phyloP scores from a whole-genome alignment of 2,888 invertebrate genomes.

The Spatulosminthurus flaviceps region DNA sequence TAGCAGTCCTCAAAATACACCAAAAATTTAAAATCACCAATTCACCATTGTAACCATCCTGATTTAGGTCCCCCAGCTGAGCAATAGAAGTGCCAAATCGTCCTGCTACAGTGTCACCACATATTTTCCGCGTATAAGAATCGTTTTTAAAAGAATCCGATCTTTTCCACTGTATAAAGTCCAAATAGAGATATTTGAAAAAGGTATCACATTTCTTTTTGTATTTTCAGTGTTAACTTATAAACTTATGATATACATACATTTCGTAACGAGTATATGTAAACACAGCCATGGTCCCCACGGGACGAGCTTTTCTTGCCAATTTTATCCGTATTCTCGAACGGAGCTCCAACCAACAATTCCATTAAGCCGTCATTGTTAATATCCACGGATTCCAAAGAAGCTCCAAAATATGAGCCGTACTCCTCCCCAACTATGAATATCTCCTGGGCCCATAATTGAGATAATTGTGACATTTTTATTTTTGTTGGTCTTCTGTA shows the following conservation, averaged over 20 bases:
- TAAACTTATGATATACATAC: background rate
- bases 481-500: no score
- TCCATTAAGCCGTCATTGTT: constrained; percentile 74
- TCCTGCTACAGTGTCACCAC: constrained; percentile 65
- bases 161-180: background rate
- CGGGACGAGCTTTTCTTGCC: background rate
- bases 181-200: background rate
- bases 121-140: no score
- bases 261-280: background rate
- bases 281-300: constrained; percentile 47
- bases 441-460: background rate
- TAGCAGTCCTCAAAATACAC: background rate
- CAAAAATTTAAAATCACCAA: background rate
- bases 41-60: constrained; percentile 72
- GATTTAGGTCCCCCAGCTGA: constrained; percentile 74
- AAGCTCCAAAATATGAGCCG: constrained; percentile 72
- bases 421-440: constrained; percentile 39
- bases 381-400: constrained; percentile 72
- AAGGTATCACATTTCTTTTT: background rate
- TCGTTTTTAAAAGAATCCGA: no score
- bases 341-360: constrained; percentile 74
- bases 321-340: constrained; percentile 56
- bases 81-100: constrained; percentile 74
- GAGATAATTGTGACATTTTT: no score
- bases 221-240: no score